Conservation (phyloP, 2,888 invertebrate genomes). For the Acleris laterana region DNA sequence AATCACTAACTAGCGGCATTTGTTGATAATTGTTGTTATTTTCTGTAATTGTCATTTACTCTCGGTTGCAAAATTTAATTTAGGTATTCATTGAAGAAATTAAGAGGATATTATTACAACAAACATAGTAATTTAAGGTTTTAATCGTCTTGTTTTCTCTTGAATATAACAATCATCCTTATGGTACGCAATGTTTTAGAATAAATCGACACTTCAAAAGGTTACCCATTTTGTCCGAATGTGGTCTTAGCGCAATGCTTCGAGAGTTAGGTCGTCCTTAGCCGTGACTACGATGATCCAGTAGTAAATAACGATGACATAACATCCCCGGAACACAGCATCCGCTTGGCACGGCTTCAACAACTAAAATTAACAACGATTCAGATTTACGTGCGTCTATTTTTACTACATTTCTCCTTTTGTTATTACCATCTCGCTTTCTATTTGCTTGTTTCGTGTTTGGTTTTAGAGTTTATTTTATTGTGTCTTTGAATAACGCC, state of each 20-base stretch:
- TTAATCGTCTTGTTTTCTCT: neutral
- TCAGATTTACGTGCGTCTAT: constrained; percentile 56
- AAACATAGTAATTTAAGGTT: constrained; percentile 3
- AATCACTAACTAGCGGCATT: constrained; percentile 32
- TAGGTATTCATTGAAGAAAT: constrained; percentile 5
- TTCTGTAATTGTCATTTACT: constrained; percentile 31
- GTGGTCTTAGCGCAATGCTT: neutral
- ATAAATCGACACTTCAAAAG: neutral
- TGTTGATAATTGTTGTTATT: constrained; percentile 35
- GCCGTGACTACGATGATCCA: constrained; percentile 28
- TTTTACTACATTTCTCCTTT: constrained; percentile 49
- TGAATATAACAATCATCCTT: neutral
- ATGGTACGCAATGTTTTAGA: neutral
- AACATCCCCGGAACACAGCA: constrained; percentile 74
- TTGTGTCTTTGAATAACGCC: constrained; percentile 2
- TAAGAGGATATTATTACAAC: constrained; percentile 7
- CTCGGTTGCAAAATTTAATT: constrained; percentile 21
- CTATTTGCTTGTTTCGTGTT: constrained; percentile 31
- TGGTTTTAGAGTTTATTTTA: constrained; percentile 24
- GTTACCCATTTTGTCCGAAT: neutral
- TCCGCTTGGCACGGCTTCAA: constrained; percentile 77
- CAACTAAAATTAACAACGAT: constrained; percentile 53
- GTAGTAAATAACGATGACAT: constrained; percentile 58
- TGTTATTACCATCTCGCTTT: constrained; percentile 44
- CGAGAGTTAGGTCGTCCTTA: constrained; percentile 26